Percentiles rank a stretch among this genome's conserved stretches.
Conservation (phyloP, 2,888 invertebrate genomes). For the Temnothorax ravouxi region DNA sequence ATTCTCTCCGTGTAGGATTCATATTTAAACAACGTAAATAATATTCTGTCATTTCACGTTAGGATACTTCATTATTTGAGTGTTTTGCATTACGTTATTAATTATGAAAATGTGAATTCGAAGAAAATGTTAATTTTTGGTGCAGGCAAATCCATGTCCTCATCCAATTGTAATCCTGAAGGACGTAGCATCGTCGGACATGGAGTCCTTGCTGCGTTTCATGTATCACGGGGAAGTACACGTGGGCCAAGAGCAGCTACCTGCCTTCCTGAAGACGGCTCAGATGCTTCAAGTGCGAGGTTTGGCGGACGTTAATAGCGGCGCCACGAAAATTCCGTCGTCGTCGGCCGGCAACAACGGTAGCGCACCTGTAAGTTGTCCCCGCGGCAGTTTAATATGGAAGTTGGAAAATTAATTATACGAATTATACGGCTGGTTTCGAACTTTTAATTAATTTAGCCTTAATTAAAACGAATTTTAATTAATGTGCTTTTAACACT, state of each 20-base stretch:
- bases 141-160: slow-evolving; percentile 94
- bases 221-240: slow-evolving; percentile 98
- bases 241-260: slow-evolving; percentile 94
- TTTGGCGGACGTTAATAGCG: slow-evolving; percentile 92
- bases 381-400: slow-evolving; percentile 50
- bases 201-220: slow-evolving; percentile 95
- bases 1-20: too few species aligned
- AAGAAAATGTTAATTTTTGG: not conserved
- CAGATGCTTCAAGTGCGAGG: slow-evolving; percentile 95
- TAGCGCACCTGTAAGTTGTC: slow-evolving; percentile 90
- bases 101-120: not conserved
- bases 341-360: slow-evolving; percentile 88
- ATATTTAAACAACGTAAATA: not conserved
- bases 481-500: slow-evolving; percentile 59
- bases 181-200: slow-evolving; percentile 94
- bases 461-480: slow-evolving; percentile 59
- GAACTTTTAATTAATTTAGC: slow-evolving; percentile 59
- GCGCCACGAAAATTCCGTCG: slow-evolving; percentile 83
- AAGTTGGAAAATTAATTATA: slow-evolving; percentile 58
- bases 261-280: slow-evolving; percentile 95
- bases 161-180: slow-evolving; percentile 96
- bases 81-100: not conserved
- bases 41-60: not conserved
- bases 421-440: slow-evolving; percentile 58
- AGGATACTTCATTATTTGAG: not conserved